These are phyloP conservation scores for Criorhina ranunculi DNA, from an alignment of 2,888 invertebrate species.

Conservation along the genomic window DNA sequence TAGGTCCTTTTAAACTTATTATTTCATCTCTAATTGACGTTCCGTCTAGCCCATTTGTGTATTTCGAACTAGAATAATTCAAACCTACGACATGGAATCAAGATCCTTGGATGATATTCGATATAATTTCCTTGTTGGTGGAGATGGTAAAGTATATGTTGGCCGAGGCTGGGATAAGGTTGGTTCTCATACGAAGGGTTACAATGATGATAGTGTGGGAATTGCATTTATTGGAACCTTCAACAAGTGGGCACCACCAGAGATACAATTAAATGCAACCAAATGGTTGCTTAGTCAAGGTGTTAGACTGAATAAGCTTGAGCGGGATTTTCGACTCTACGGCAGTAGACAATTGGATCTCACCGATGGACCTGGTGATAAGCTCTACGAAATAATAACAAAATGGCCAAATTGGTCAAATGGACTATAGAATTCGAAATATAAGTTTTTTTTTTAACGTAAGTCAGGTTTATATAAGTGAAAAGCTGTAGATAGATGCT, in stretches of 20 bases:
- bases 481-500: not conserved
- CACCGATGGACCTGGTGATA: slow-evolving; percentile 88
- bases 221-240: slow-evolving; percentile 91
- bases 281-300: slow-evolving; percentile 87
- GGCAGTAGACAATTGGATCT: slow-evolving; percentile 88
- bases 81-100: slow-evolving; percentile 89
- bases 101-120: slow-evolving; percentile 88
- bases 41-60: slow-evolving; percentile 87
- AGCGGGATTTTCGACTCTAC: slow-evolving; percentile 88
- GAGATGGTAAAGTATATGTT: slow-evolving; percentile 90
- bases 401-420: slow-evolving; percentile 88
- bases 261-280: slow-evolving; percentile 87
- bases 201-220: slow-evolving; percentile 88
- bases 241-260: slow-evolving; percentile 85
- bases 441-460: not conserved
- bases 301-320: slow-evolving; percentile 87
- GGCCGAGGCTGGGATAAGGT: slow-evolving; percentile 90
- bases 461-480: not conserved
- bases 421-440: not conserved
- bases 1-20: slow-evolving; percentile 79
- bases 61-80: slow-evolving; percentile 87
- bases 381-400: slow-evolving; percentile 87
- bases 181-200: slow-evolving; percentile 89
- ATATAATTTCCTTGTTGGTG: slow-evolving; percentile 92
- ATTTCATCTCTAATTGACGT: too few species aligned